Conservation (phyloP, 2,888 invertebrate species). For the Melinaea marsaeus region DNA sequence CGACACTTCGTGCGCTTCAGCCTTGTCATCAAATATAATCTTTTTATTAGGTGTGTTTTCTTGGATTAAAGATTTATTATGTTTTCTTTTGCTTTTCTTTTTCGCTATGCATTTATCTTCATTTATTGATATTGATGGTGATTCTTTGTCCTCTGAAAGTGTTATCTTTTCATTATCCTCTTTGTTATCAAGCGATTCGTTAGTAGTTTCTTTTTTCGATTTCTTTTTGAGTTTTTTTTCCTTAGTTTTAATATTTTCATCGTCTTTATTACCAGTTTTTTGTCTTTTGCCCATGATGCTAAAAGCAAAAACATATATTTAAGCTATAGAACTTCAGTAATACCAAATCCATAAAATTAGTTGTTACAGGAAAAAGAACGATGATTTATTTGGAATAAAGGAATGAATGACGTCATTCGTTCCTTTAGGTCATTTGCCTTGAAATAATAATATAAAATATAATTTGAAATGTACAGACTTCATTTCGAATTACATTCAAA, state of each 20-base stretch:
- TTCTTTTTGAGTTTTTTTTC: constrained; percentile 15
- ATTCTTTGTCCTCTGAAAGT: constrained; percentile 25
- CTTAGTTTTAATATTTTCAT: constrained; percentile 21
- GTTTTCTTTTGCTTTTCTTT: constrained; percentile 5
- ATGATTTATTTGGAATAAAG: no score
- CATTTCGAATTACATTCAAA: no score
- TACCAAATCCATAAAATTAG: no score
- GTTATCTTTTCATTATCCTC: constrained; percentile 15
- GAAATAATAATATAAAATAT: no score
- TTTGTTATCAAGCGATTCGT: constrained; percentile 11
- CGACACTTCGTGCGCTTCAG: constrained; percentile 32
- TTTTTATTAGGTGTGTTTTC: constrained; percentile 36
- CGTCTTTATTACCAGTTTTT: constrained; percentile 20
- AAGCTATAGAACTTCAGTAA: no score
- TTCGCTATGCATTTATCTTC: constrained; percentile 4
- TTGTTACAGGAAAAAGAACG: no score
- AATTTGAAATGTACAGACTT: no score
- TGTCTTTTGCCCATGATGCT: constrained; percentile 46
- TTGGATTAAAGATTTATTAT: neutral
- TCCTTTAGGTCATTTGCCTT: no score
- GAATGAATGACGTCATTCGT: no score
- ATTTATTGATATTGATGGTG: constrained; percentile 13
- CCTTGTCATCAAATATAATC: constrained; percentile 39
- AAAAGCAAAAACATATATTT: constrained; percentile 16
- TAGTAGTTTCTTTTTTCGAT: constrained; percentile 12